Conservation (phyloP, 2,797 vertebrate species). For the Hyperoplus lanceolatus region DNA sequence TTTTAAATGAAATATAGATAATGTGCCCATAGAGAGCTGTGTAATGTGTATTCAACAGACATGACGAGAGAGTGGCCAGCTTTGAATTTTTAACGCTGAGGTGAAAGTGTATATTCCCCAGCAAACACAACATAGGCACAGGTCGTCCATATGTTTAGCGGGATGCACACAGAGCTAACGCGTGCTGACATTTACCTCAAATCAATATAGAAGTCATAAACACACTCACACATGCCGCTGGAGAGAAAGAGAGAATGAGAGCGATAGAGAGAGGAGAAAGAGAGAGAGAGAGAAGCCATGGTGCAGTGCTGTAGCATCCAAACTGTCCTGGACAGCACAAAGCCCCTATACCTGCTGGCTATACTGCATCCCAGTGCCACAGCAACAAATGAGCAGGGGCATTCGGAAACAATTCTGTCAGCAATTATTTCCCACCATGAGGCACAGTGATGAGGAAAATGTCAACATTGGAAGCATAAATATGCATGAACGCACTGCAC, state of each 20-base stretch:
- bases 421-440: conserved; percentile 1
- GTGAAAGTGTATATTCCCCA: conserved; percentile 51
- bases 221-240: conserved; percentile 42
- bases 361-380: conserved; percentile 41
- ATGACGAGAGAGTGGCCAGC: conserved; percentile 21
- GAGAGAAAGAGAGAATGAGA: conserved; percentile 3
- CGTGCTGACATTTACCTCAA: conserved; percentile 43
- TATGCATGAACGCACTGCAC: neutral
- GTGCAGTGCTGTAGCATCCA: conserved; percentile 76
- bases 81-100: conserved; percentile 63
- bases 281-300: conserved; percentile 51
- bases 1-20: neutral
- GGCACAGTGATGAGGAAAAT: conserved; percentile 4
- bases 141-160: conserved; percentile 2
- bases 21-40: neutral
- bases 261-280: conserved; percentile 8
- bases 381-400: conserved; percentile 43
- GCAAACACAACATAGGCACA: conserved; percentile 49
- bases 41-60: conserved; percentile 8
- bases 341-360: conserved; percentile 48
- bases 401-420: conserved; percentile 6
- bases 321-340: conserved; percentile 70
- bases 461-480: conserved; percentile 27
- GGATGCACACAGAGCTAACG: conserved; percentile 25
- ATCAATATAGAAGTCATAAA: conserved; percentile 48